Evolutionary conservation across 2,797 vertebrate species (phyloP).

Genomic region (Notoglanidium macrostoma): DNA sequence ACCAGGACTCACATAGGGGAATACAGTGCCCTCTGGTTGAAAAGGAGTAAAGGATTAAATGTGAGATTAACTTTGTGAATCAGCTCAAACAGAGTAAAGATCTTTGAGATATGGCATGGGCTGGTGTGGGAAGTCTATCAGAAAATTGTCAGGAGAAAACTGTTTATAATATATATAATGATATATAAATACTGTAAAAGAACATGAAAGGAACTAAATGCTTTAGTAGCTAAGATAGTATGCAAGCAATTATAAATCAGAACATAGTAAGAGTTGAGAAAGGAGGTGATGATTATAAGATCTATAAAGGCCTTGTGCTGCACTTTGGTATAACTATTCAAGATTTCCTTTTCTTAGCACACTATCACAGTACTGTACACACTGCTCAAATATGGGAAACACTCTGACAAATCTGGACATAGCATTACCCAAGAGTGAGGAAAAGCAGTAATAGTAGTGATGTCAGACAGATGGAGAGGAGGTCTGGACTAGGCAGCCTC

Average conservation of each 20-base stretch:
- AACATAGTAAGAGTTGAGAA: neutral
- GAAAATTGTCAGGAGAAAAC: neutral
- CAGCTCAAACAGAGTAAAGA: neutral
- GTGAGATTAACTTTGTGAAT: neutral
- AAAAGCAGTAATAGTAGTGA: slow-evolving; percentile 69
- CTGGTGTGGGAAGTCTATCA: neutral
- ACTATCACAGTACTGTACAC: neutral
- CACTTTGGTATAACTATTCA: neutral
- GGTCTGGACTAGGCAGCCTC: slow-evolving; percentile 52
- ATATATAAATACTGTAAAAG: neutral
- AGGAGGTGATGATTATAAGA: neutral
- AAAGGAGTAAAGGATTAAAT: neutral
- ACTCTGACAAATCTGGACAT: neutral
- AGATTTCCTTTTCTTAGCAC: too few species aligned
- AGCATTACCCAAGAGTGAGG: slow-evolving; percentile 69
- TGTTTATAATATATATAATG: neutral
- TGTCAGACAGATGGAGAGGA: slow-evolving; percentile 68
- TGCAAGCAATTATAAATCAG: neutral
- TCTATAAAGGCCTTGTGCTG: neutral
- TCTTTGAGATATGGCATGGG: neutral
- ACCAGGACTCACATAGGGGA: neutral
- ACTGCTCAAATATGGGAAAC: neutral
- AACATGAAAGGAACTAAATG: neutral
- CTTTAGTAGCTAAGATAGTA: neutral
- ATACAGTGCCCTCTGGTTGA: neutral